Percentiles rank a stretch among this genome's conserved stretches.
Conservation (phyloP, 1,140 invertebrate species). For the Pseudomyrmex cubaensis region DNA sequence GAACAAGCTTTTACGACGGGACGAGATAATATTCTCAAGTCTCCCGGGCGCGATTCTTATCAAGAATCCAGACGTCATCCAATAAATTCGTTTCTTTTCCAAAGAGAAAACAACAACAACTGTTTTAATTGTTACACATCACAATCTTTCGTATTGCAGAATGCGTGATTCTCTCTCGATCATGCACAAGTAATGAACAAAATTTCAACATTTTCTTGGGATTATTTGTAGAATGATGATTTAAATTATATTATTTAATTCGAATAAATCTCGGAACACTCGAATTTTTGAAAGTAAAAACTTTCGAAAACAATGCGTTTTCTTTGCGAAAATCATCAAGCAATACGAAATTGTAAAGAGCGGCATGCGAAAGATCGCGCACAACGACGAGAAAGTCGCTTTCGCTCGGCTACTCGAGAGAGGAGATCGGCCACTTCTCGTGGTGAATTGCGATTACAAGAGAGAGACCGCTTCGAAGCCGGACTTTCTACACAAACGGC, state of each 20-base stretch:
- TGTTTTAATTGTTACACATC: not conserved
- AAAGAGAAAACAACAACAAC: no score
- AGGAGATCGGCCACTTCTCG: conserved; percentile 65
- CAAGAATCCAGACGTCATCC: not conserved
- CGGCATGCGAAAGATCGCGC: conserved; percentile 66
- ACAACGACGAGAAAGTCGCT: conserved; percentile 71
- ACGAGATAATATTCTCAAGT: conserved; percentile 7
- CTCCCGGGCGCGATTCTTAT: not conserved
- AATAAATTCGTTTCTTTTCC: not conserved
- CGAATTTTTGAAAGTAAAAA: conserved; percentile 29
- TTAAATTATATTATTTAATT: not conserved
- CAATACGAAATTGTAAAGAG: conserved; percentile 45
- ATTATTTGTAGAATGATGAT: no score
- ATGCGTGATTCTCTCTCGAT: no score
- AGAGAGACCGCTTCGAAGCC: conserved; percentile 56
- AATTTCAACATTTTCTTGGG: not conserved
- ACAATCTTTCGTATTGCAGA: no score
- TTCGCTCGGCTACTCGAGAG: conserved; percentile 64
- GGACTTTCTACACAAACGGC: conserved; percentile 30
- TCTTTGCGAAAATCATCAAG: conserved; percentile 24
- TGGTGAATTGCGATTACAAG: conserved; percentile 62
- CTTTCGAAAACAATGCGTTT: conserved; percentile 17
- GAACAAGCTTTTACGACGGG: not conserved
- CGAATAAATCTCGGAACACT: not conserved
- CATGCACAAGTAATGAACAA: not conserved